A percentile compares a stretch with the other conserved stretches of the same genome.
Conservation (phyloP, 1,140 invertebrate species). For the Magallana angulata region DNA sequence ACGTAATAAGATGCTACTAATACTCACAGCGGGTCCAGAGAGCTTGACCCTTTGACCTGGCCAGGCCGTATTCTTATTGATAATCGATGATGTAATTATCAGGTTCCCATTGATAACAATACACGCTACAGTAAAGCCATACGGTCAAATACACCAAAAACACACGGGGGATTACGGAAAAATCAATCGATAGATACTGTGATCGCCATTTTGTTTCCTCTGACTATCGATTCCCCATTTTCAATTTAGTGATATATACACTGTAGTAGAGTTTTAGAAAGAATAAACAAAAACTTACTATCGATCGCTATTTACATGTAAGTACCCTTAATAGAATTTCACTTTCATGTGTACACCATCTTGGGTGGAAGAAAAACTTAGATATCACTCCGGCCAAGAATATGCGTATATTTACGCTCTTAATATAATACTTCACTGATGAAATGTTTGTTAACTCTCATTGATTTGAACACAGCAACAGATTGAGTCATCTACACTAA, state of each 20-base stretch:
- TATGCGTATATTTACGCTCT: too few relatives aligned
- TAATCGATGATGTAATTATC: slow-evolving; percentile 16
- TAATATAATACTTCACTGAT: too few relatives aligned
- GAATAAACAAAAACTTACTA: too few relatives aligned
- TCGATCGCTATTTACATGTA: too few relatives aligned
- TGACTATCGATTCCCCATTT: not conserved
- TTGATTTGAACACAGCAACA: too few relatives aligned
- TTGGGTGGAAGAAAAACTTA: too few relatives aligned
- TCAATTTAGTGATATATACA: not conserved
- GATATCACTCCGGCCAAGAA: too few relatives aligned
- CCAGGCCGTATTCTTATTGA: not conserved
- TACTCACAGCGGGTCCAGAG: not conserved
- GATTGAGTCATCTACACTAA: too few relatives aligned
- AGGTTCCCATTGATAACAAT: slow-evolving; percentile 5
- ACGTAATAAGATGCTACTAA: not conserved
- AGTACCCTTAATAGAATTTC: too few relatives aligned
- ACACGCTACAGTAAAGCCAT: not conserved
- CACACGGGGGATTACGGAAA: not conserved
- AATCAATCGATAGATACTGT: not conserved
- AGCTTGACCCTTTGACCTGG: slow-evolving; percentile 15
- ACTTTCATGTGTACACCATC: too few relatives aligned
- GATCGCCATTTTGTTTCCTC: slow-evolving; percentile 2
- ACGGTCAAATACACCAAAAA: slow-evolving; percentile 28
- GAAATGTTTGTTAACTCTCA: too few relatives aligned
- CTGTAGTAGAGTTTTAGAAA: too few relatives aligned